Base-by-base conservation (phyloP, 2,888 invertebrate genomes). In the Pseudanteris insignis region DNA sequence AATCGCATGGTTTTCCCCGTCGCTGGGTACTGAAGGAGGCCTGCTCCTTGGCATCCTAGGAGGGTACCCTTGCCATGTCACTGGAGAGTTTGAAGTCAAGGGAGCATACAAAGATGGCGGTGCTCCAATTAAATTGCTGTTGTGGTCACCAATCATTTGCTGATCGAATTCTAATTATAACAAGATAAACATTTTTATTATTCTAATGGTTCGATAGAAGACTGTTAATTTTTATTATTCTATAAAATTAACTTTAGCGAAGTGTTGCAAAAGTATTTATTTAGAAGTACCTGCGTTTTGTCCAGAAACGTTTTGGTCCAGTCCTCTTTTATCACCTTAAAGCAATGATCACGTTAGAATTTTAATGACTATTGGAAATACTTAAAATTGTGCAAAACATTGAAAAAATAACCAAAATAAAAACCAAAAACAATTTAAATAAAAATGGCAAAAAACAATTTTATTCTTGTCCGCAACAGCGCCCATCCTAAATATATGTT, bases 291-390 rank as follows among this genome's bases (percentile, higher is more conserved):
- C 79, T 72, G 73, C 62, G 65, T 70, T 74, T 51, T 69, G 67
- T 64, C 72, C 74, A 38, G 68, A 41, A 59, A 70, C 41, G 48
- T 70, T 71, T 36, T 74, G 77, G 21, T 76, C 79, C 71, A 70
- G 53, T 60, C 63, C 67, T 51, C 76, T 75, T 66, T 77, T 77
- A 48, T 79, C 79, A 79, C 75, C 79, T 79, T 43, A 11, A 43
- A 59, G 59, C 51, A 46, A 38, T 37, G 0, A 2, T 12, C 4
- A 14, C 2, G 36, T 51, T 50, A 51, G 25, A 37, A 15, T n/a
- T n/a, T n/a, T n/a, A n/a, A n/a, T n/a, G n/a, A n/a, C n/a, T n/a
- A n/a, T n/a, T n/a, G n/a, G n/a, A n/a, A n/a, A n/a, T n/a, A n/a
- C n/a, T n/a, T n/a, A n/a, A 7, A 18, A 18, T 6, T 43, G 43